Conservation (phyloP, 2,888 invertebrate species). For the Stenotaenia linearis region DNA sequence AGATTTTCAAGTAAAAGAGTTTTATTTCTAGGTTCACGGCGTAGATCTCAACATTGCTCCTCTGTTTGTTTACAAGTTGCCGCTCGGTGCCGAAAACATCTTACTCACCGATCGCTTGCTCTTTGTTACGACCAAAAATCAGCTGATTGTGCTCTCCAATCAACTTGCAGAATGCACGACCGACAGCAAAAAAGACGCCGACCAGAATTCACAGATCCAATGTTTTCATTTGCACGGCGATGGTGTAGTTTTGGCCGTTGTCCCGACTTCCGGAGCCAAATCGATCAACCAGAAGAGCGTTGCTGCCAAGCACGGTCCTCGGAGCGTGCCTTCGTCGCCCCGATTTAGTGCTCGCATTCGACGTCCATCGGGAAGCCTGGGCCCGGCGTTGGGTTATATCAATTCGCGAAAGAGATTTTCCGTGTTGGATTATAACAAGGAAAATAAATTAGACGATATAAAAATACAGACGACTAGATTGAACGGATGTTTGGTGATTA, state of each 20-base stretch:
- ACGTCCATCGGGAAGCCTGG: constrained; percentile 27
- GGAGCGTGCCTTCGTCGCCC: constrained; percentile 22
- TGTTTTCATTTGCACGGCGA: constrained; percentile 54
- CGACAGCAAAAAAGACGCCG: constrained; percentile 47
- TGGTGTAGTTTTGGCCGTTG: constrained; percentile 53
- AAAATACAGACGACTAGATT: constrained; percentile 43
- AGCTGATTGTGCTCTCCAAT: constrained; percentile 54
- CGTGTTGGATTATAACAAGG: not conserved
- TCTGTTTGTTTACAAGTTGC: constrained; percentile 63
- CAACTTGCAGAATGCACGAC: constrained; percentile 53
- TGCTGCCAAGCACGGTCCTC: not conserved
- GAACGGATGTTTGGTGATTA: constrained; percentile 56
- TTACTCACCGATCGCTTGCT: constrained; percentile 64
- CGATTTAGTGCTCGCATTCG: not conserved
- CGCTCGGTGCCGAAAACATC: constrained; percentile 57
- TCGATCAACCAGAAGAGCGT: not conserved
- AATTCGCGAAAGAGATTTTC: constrained; percentile 10
- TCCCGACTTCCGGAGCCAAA: constrained; percentile 48
- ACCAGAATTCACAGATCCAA: constrained; percentile 55
- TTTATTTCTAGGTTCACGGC: constrained; percentile 64
- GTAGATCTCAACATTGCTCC: constrained; percentile 62
- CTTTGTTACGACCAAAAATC: constrained; percentile 55
- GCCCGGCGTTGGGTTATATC: constrained; percentile 43
- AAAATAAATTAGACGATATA: constrained; percentile 37
- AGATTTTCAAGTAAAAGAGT: too few relatives aligned